Conservation (phyloP, 1,140 invertebrate genomes). For the Muscidifurax raptorellus region DNA sequence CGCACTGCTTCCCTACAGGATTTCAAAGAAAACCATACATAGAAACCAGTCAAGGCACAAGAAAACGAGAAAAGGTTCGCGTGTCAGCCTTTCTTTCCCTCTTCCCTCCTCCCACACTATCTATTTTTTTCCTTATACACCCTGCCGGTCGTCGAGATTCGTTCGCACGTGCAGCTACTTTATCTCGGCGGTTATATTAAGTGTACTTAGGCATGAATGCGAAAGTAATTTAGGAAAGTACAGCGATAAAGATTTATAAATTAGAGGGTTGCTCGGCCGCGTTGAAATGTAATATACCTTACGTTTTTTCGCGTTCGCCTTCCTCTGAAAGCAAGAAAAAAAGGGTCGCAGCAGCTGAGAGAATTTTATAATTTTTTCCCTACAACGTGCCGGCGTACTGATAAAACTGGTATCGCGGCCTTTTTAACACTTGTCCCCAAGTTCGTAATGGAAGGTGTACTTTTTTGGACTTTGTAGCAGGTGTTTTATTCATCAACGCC, state of each 20-base stretch:
- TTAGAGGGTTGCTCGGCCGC: conserved; percentile 26
- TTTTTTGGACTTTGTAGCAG: neutral
- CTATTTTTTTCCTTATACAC: conserved; percentile 21
- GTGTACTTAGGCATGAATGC: conserved; percentile 47
- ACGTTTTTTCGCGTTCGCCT: conserved; percentile 11
- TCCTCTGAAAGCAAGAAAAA: conserved; percentile 40
- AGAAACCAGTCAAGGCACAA: neutral
- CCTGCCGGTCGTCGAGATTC: conserved; percentile 27
- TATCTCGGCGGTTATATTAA: conserved; percentile 39
- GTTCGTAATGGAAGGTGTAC: neutral
- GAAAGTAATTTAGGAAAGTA: conserved; percentile 47
- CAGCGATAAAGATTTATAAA: conserved; percentile 46
- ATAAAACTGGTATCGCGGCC: neutral
- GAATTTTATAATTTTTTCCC: conserved; percentile 9
- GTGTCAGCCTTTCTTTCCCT: conserved; percentile 6
- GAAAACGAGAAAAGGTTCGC: conserved; percentile 19
- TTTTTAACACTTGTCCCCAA: neutral
- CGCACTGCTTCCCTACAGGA: neutral
- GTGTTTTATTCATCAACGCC: neutral
- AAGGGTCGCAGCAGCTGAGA: neutral
- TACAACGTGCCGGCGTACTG: neutral
- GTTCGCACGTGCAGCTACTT: conserved; percentile 40
- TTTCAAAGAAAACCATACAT: neutral
- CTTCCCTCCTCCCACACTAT: too few relatives aligned
- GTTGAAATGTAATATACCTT: conserved; percentile 31